These are phyloP conservation scores for Nomada fabriciana DNA, from an alignment of 2,888 invertebrate species.

Conservation along the genomic window DNA sequence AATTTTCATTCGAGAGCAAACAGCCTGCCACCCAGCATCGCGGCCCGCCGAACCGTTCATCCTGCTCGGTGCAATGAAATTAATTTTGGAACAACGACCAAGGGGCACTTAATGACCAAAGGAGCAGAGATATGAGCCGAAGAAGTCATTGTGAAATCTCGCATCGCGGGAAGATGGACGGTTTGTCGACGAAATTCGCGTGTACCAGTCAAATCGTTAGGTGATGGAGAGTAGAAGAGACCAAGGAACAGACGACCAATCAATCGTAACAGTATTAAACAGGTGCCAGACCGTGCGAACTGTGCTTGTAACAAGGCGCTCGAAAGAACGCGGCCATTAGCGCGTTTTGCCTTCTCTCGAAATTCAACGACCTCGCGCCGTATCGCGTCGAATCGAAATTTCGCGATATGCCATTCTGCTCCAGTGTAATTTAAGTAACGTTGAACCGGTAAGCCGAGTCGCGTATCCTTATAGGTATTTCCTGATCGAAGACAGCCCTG, in stretches of 20 bases:
- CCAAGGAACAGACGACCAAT: slow-evolving; percentile 68
- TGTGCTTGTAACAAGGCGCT: slow-evolving; percentile 80
- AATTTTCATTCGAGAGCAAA: slow-evolving; percentile 36
- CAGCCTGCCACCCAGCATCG: slow-evolving; percentile 10
- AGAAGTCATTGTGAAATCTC: not conserved
- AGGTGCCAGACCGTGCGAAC: slow-evolving; percentile 77
- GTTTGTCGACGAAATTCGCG: slow-evolving; percentile 50
- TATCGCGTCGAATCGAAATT: not conserved
- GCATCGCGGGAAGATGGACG: slow-evolving; percentile 39
- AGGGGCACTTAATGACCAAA: no score
- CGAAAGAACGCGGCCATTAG: slow-evolving; percentile 28
- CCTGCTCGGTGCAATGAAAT: not conserved
- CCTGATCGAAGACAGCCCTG: not conserved
- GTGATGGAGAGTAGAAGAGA: slow-evolving; percentile 71
- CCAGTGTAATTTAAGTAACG: not conserved
- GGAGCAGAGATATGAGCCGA: no score
- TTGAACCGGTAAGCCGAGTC: not conserved
- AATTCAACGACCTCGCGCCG: slow-evolving; percentile 1
- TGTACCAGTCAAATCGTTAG: slow-evolving; percentile 49
- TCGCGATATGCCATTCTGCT: no score
- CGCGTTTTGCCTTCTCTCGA: slow-evolving; percentile 38
- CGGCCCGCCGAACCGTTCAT: slow-evolving; percentile 37
- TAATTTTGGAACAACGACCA: no score
- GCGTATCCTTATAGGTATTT: not conserved
- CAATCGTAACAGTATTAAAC: slow-evolving; percentile 56